Evolutionary conservation across 2,113 vertebrate species (phyloP).

Genomic region (Perca fluviatilis): DNA sequence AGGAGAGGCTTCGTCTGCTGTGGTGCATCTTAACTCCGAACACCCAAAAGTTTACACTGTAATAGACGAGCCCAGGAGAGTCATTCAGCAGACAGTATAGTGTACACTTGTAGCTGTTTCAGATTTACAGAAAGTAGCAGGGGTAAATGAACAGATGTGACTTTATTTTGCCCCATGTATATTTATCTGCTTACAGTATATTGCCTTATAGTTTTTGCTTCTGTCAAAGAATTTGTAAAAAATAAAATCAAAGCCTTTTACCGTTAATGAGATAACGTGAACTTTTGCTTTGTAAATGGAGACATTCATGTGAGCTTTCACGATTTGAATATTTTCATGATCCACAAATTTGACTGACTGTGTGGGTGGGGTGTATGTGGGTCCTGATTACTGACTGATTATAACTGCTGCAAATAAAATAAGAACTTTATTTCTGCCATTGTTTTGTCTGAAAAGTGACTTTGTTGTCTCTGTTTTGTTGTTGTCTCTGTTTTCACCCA

Average conservation of each 20-base stretch:
- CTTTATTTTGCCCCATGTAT: slow-evolving; percentile 42
- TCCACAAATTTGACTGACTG: slow-evolving; percentile 5
- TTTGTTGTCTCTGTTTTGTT: neutral
- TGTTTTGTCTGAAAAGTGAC: slow-evolving; percentile 17
- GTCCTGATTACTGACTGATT: slow-evolving; percentile 46
- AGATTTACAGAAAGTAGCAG: slow-evolving; percentile 37
- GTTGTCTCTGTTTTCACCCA: neutral
- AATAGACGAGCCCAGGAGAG: slow-evolving; percentile 29
- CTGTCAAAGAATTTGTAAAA: slow-evolving; percentile 37
- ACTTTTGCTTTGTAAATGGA: slow-evolving; percentile 50
- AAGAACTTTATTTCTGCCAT: slow-evolving; percentile 55
- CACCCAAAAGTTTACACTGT: slow-evolving; percentile 62
- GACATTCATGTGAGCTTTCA: slow-evolving; percentile 54
- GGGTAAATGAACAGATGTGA: slow-evolving; percentile 11
- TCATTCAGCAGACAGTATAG: slow-evolving; percentile 11
- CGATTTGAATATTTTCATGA: slow-evolving; percentile 41
- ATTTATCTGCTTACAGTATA: slow-evolving; percentile 44
- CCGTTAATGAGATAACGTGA: slow-evolving; percentile 47
- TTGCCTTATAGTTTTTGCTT: slow-evolving; percentile 62
- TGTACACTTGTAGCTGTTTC: slow-evolving; percentile 39
- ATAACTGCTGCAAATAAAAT: slow-evolving; percentile 72
- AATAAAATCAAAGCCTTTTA: slow-evolving; percentile 50
- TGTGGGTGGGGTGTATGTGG: slow-evolving; percentile 46
- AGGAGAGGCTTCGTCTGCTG: slow-evolving; percentile 60
- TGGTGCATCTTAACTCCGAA: slow-evolving; percentile 49